Evolutionary conservation across 2,797 vertebrate genomes (phyloP), one percentile per base, ranked within the genome.

Genomic region (Phyllotis vaccarum): DNA sequence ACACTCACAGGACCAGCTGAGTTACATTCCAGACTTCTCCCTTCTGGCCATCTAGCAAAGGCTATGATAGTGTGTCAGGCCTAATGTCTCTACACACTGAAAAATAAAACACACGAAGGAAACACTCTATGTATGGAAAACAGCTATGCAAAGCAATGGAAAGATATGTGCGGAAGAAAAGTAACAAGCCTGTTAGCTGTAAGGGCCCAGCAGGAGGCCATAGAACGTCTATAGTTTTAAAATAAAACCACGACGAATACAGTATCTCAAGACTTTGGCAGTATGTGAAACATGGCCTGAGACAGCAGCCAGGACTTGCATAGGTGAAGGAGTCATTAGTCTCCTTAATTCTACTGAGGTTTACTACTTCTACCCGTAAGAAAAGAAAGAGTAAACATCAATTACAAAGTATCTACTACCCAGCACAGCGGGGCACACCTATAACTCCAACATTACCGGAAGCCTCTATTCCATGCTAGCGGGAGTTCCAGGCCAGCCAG

Each of bases 81-180:
- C 40, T 52, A 70, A n/a, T 43, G 14, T n/a, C 76, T 78, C 92
- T 60, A 89, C 19, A 49, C 13, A 70, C 34, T 54, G 62, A n/a
- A 49, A 94, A 93, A 79, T 43, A 82, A 80, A 94, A 79, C 21
- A 76, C 14, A 54, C 62, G 66, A 92, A 86, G 43, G 86, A 92
- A 95, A 94, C 6, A 24, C 24, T 86, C 21, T 29, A 34, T 52
- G 64, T 9, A 70, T 8, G 37, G 93, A 95, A 89, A 46, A 80
- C 0, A 86, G 43, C 89, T 76, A 74, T 19, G 86, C 56, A 76
- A 92, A 96, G 78, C 83, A 85, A 34, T 49, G 70, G 89, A 75
- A 86, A 40, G 43, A 37, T 80, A 80, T 29, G 31, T 75, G 76
- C 3, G n/a, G 64, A 43, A 74, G 64, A 43, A 74, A 49, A 64